Evolutionary conservation across 2,113 vertebrate species (phyloP).

Genomic region (Indicator maculatus): DNA sequence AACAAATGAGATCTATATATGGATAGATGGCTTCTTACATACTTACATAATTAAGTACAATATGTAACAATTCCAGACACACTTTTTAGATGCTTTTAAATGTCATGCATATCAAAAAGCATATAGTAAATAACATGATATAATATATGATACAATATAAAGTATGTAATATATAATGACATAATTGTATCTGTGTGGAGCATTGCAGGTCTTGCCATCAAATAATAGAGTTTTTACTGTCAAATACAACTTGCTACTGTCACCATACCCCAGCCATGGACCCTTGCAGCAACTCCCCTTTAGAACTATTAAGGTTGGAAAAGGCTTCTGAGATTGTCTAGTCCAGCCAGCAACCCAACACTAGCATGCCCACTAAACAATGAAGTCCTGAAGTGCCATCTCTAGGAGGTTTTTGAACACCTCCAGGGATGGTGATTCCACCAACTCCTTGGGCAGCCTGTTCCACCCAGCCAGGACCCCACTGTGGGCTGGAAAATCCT

Average conservation of each 20-base stretch:
- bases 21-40: not conserved
- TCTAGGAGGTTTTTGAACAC: not conserved
- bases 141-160: not conserved
- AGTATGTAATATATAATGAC: fast-evolving
- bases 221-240: not conserved
- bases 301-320: no score
- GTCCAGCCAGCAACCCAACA: not conserved
- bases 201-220: not conserved
- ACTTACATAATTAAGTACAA: not conserved
- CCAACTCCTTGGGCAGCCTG: not conserved
- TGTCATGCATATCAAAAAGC: not conserved
- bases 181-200: not conserved
- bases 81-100: not conserved
- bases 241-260: not conserved
- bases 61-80: not conserved
- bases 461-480: not conserved
- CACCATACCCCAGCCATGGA: not conserved
- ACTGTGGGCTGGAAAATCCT: fast-evolving
- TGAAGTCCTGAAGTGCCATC: not conserved
- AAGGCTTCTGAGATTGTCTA: not conserved
- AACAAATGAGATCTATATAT: not conserved
- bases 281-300: not conserved
- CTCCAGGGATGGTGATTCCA: not conserved
- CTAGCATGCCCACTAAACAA: not conserved
- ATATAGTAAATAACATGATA: not conserved